Evolutionary conservation across 2,113 vertebrate genomes (phyloP).

Genomic region (Macquaria ambigua): DNA sequence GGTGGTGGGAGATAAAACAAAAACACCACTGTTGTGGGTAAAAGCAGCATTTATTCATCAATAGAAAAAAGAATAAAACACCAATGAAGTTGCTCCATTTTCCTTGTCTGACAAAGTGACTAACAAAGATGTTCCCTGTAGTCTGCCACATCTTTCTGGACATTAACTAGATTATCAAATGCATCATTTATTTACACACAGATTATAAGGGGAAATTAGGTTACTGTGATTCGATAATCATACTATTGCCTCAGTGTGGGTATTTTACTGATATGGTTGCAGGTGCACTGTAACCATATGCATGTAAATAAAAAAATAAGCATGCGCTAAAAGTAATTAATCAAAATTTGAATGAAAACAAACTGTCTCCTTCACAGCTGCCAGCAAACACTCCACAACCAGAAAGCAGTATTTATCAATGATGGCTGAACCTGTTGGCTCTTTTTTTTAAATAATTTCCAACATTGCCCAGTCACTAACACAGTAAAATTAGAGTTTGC

Average conservation of each 20-base stretch:
- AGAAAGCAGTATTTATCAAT: constrained; percentile 22
- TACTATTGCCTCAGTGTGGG: constrained; percentile 5
- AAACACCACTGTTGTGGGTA: constrained; percentile 4
- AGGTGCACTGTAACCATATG: not conserved
- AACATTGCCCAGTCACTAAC: not conserved
- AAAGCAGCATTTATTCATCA: constrained; percentile 23
- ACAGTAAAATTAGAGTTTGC: constrained; percentile 8
- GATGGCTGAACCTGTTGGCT: constrained; percentile 28
- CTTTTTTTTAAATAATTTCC: not conserved
- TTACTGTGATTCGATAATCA: constrained; percentile 14
- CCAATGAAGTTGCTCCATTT: constrained; percentile 22
- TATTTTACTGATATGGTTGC: constrained; percentile 18
- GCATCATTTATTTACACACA: constrained; percentile 23
- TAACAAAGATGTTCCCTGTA: constrained; percentile 20
- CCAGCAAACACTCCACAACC: constrained; percentile 16
- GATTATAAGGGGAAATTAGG: constrained; percentile 4
- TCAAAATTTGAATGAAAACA: constrained; percentile 40
- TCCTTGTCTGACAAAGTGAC: constrained; percentile 12
- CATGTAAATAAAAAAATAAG: constrained; percentile 28
- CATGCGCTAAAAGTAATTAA: not conserved
- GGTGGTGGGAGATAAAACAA: constrained; percentile 8
- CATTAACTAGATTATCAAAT: constrained; percentile 16
- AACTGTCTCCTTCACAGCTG: constrained; percentile 5
- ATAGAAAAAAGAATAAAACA: constrained; percentile 4
- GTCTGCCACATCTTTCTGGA: constrained; percentile 11